These are phyloP conservation scores for Myotis vivesi DNA, from an alignment of 2,797 vertebrate species.

Conservation along the genomic window DNA sequence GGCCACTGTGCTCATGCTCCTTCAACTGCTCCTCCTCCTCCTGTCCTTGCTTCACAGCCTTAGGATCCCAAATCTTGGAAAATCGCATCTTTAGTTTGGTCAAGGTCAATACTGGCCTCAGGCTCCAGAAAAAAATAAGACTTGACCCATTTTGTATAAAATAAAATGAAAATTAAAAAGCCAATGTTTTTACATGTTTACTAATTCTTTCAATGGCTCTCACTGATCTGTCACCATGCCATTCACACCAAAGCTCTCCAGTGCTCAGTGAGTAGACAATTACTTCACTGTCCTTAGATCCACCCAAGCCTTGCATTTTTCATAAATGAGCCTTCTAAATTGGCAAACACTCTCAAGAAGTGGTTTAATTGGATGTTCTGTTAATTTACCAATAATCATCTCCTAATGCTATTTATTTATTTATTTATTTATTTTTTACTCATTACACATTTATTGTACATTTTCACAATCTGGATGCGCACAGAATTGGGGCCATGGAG, in stretches of 20 bases:
- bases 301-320: background rate
- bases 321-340: background rate
- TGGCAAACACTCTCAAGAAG: conserved; percentile 22
- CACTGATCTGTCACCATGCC: background rate
- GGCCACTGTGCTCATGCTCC: background rate
- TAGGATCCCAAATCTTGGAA: background rate
- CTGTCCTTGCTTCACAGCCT: background rate
- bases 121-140: background rate
- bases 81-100: background rate
- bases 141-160: background rate
- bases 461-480: conserved; percentile 82
- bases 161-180: background rate
- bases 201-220: background rate
- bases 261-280: background rate
- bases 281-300: background rate
- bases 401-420: no score
- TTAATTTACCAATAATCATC: conserved; percentile 63
- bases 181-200: background rate
- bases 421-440: no score
- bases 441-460: conserved; percentile 83
- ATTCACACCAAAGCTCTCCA: background rate
- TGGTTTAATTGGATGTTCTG: conserved; percentile 55
- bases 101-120: background rate
- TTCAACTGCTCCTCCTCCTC: background rate
- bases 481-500: conserved; percentile 76